These are phyloP conservation scores for Dallia pectoralis DNA, from an alignment of 2,797 vertebrate species.

Conservation along the genomic window DNA sequence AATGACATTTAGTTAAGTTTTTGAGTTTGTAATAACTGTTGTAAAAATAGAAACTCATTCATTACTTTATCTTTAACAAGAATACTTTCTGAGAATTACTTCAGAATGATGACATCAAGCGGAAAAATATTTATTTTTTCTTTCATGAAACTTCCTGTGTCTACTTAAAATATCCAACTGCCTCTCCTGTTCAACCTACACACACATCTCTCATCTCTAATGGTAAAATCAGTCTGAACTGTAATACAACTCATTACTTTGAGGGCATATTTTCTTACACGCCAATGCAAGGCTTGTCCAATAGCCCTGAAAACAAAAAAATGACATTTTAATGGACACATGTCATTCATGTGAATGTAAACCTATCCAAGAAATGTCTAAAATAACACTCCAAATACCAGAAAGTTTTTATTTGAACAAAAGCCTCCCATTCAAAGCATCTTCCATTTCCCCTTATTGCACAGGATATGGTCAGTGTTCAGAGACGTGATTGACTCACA, in stretches of 20 bases:
- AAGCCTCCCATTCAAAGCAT: background rate
- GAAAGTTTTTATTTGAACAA: background rate
- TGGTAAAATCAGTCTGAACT: background rate
- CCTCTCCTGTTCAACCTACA: conserved; percentile 2
- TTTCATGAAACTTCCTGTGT: conserved; percentile 59
- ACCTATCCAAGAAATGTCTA: background rate
- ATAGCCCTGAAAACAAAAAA: conserved; percentile 9
- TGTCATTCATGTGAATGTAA: background rate
- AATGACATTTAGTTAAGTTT: too few relatives aligned
- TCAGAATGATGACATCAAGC: too few relatives aligned
- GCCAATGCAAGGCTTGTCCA: background rate
- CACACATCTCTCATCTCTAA: background rate
- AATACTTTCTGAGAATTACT: too few relatives aligned
- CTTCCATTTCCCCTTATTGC: background rate
- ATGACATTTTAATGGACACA: conserved; percentile 16
- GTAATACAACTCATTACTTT: background rate
- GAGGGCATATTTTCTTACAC: background rate
- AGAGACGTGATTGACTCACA: background rate
- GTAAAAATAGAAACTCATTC: too few relatives aligned
- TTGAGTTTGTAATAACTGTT: too few relatives aligned
- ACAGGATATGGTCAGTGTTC: background rate
- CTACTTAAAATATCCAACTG: conserved; percentile 27
- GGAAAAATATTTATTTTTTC: too few relatives aligned
- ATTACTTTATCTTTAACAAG: too few relatives aligned
- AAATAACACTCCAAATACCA: background rate